Evolutionary conservation across 2,888 invertebrate species (phyloP), one percentile per base, ranked within the genome.

Genomic region (Odontothrips loti): DNA sequence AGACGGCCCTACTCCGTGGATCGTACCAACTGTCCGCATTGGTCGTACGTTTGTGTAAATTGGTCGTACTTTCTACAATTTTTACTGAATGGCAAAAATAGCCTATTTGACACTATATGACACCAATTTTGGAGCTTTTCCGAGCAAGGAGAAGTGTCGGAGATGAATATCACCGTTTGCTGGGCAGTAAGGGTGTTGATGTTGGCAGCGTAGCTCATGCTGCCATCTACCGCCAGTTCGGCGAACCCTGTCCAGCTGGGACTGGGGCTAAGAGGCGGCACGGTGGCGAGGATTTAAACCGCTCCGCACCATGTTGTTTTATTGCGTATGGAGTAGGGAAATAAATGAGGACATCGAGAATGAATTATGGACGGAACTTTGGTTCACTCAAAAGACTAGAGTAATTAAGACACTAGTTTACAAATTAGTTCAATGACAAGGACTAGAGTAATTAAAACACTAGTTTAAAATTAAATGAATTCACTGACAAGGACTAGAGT

Each of bases 241-340:
- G 20, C 63, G 63, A 63, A 63, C 63, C 20, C 63, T 20, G 63
- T 63, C 63, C 63, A 20, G 63, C 63, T 63, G 63, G 63, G 63
- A 10, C 63, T 63, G 20, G 10, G 15, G 63, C 63, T 11, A 11
- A 63, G 63, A 63, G 63, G 63, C 20, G 63, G 63, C 63, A 63
- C 10, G 63, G 6, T 63, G 63, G 15, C 63, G 20, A 11, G 15
- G 63, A 63, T 63, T 63, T 20, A 63, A 63, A 63, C 10, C 20
- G 63, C 63, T 63, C 63, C 20, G 20, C 63, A 20, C 63, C 10
- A 17, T 20, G 63, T 9, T 9, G 63, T 17, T 6, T 6, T 63
- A 20, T 63, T 63, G 20, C 20, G 6, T 48, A 9, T 11, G 48
- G 20, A 63, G 11, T 20, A 20, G 15, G 20, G 63, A 20, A 63